phyloP scores from a whole-genome alignment of 1,140 invertebrate species.

The Liolophura sinensis region DNA sequence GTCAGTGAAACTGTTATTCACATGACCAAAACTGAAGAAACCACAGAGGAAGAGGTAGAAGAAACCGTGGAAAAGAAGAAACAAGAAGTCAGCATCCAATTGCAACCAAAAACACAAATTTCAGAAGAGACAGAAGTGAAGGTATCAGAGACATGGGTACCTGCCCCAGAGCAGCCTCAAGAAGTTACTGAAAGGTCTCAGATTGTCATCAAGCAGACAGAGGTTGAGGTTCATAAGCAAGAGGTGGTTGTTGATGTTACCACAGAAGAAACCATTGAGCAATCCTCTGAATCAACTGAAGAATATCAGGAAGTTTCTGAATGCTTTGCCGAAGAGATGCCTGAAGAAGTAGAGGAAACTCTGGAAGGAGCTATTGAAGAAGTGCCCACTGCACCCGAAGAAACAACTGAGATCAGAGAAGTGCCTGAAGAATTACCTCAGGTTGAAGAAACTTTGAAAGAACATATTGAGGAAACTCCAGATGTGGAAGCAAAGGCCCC shows the following conservation, averaged over 20 bases:
- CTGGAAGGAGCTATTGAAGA: background rate
- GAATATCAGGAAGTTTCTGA: background rate
- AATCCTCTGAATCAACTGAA: background rate
- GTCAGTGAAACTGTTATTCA: conserved; percentile 16
- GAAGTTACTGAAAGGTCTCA: too few relatives aligned
- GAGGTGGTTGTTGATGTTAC: too few relatives aligned
- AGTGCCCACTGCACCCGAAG: background rate
- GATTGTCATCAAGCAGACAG: too few relatives aligned
- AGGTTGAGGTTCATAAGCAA: too few relatives aligned
- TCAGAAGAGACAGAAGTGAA: conserved; percentile 3
- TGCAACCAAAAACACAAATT: background rate
- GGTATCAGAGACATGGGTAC: too few relatives aligned
- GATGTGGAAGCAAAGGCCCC: conserved; percentile 12
- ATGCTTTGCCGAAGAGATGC: background rate
- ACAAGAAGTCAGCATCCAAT: background rate
- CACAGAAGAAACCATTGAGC: background rate
- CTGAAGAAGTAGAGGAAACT: background rate
- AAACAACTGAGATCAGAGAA: conserved; percentile 3
- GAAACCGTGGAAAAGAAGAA: conserved; percentile 10
- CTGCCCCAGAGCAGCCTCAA: too few relatives aligned
- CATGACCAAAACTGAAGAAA: background rate
- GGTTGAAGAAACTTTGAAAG: background rate
- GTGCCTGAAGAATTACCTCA: conserved; percentile 1
- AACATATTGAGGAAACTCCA: conserved; percentile 17
- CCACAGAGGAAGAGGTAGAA: conserved; percentile 14